Base-by-base conservation (phyloP, 1,140 invertebrate genomes). In the Pseudomyrmex sp. region DNA sequence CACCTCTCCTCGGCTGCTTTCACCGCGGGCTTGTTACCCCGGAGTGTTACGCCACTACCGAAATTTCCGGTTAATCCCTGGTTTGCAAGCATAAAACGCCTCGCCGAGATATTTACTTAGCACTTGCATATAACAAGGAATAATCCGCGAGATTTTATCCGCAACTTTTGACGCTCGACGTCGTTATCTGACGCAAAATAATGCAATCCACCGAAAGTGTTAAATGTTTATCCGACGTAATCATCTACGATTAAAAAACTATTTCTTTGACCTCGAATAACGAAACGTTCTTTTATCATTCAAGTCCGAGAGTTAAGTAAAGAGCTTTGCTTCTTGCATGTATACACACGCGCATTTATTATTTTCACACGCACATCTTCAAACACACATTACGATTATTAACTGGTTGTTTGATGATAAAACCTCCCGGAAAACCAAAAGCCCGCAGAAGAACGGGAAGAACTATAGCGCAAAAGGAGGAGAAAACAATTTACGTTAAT, bases 401-500 rank as follows among this genome's bases (percentile, higher is more conserved):
- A 20, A 15, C 35, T 20, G 35, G 50, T 72, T 80, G 66, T 70
- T 80, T 70, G 86, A 90, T 85, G 35, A 83, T 89, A 91, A 88
- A 87, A 35, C 35, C 73, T 80, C 83, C 83, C 86, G 80, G 79
- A 86, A 86, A 87, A 80, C 87, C 82, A 89, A 84, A 87, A 87
- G 65, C 74, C 63, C 74, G 84, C 86, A 68, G 85, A 85, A 87
- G 86, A 85, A 66, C 68, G 88, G 79, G 82, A 82, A 82, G 82
- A 84, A 88, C 66, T 79, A 79, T 85, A 85, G 69, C 65, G 75
- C 65, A 85, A 80, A 90, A 84, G 84, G 85, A 86, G 87, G 56
- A 56, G 88, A 88, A 89, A 89, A 91, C 90, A 92, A 93, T 93
- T 93, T 92, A 91, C 91, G 91, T 91, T 92, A 93, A 93, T 93